A percentile compares a stretch with the other conserved stretches of the same genome.
Conservation (phyloP, 2,113 vertebrate genomes). For the Zosterops hypoxanthus region DNA sequence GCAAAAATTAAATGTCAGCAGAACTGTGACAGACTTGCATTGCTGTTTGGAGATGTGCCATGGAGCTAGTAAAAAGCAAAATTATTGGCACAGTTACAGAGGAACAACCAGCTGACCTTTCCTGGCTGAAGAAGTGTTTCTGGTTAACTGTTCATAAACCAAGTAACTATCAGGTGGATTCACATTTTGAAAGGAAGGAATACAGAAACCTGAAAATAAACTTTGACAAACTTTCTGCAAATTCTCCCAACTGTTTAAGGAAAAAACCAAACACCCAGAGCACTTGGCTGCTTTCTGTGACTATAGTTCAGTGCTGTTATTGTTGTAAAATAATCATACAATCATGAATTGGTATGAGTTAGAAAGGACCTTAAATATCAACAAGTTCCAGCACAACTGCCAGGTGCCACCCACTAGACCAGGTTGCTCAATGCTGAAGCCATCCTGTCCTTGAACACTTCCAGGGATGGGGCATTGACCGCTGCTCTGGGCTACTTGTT, state of each 20-base stretch:
- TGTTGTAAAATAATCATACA: not conserved
- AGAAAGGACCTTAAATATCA: not conserved
- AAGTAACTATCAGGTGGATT: not conserved
- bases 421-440: not conserved
- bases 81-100: constrained; percentile 5
- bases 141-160: constrained; percentile 35
- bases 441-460: not conserved
- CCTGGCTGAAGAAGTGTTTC: not conserved
- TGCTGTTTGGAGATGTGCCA: constrained; percentile 43
- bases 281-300: not conserved
- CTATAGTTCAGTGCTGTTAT: not conserved
- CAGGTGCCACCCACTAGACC: not conserved
- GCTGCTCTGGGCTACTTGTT: not conserved
- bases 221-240: not conserved
- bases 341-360: not conserved
- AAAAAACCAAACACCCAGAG: not conserved
- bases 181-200: not conserved
- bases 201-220: not conserved
- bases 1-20: constrained; percentile 55
- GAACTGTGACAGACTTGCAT: constrained; percentile 30
- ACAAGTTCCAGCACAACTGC: not conserved
- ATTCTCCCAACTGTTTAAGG: not conserved
- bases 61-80: constrained; percentile 28
- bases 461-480: not conserved
- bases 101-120: constrained; percentile 30